Conservation (phyloP, 2,797 vertebrate species). For the Schizopygopsis malacanthus region DNA sequence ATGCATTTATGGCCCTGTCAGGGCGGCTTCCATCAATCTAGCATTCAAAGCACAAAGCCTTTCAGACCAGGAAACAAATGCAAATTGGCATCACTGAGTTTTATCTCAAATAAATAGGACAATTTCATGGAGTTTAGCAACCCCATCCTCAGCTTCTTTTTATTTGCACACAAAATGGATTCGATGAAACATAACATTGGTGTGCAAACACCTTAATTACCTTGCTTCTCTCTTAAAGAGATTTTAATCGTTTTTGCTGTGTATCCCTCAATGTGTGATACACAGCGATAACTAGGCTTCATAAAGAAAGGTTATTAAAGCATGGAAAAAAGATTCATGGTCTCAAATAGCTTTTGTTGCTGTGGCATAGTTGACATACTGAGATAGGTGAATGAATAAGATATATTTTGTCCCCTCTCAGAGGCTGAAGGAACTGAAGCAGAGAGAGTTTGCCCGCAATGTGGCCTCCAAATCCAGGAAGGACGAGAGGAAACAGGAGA, state of each 20-base stretch:
- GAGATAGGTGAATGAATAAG: slow-evolving; percentile 39
- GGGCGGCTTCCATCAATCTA: slow-evolving; percentile 37
- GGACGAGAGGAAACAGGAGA: slow-evolving; percentile 87
- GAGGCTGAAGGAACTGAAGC: slow-evolving; percentile 89
- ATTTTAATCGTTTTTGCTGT: slow-evolving; percentile 46
- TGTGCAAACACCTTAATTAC: slow-evolving; percentile 62
- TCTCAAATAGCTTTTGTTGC: slow-evolving; percentile 51
- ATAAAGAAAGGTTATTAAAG: slow-evolving; percentile 50
- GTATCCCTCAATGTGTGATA: slow-evolving; percentile 43
- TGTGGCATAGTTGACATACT: slow-evolving; percentile 16
- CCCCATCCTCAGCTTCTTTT: slow-evolving; percentile 59
- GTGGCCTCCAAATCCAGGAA: slow-evolving; percentile 87
- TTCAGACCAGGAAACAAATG: slow-evolving; percentile 57
- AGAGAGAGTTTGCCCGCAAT: slow-evolving; percentile 88
- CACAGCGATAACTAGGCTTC: slow-evolving; percentile 38
- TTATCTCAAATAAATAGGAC: slow-evolving; percentile 62
- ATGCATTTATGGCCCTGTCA: neutral
- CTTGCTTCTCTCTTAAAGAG: slow-evolving; percentile 51
- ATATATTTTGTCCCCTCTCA: slow-evolving; percentile 61
- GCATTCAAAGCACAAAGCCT: slow-evolving; percentile 47
- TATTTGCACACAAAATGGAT: slow-evolving; percentile 62
- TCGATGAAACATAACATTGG: slow-evolving; percentile 59
- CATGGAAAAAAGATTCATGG: slow-evolving; percentile 39
- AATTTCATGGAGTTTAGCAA: slow-evolving; percentile 63
- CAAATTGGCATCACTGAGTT: slow-evolving; percentile 56